Percentiles rank a stretch among this genome's conserved stretches.
phyloP scores from a whole-genome alignment of 2,888 invertebrate genomes.

The Drosophila histrio region DNA sequence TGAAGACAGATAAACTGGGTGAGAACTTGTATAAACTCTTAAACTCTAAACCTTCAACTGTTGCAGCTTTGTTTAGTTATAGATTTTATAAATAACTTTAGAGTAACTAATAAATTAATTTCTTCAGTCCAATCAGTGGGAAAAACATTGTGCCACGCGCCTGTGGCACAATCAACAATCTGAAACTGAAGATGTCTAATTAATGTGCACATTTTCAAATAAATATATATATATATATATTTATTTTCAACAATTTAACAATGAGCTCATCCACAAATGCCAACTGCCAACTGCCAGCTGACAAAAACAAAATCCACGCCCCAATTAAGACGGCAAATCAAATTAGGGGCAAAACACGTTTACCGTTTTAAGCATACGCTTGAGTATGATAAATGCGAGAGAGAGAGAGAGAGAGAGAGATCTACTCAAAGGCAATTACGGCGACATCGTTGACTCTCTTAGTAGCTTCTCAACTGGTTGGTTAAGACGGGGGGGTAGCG shows the following conservation, averaged over 20 bases:
- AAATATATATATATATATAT: constrained; percentile 17
- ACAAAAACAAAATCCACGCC: constrained; percentile 17
- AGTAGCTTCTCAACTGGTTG: neutral
- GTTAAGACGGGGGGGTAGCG: neutral
- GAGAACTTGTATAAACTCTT: neutral
- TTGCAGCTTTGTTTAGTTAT: neutral
- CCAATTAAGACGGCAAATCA: constrained; percentile 51
- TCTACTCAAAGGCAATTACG: constrained; percentile 51
- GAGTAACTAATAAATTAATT: neutral
- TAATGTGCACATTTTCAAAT: constrained; percentile 47
- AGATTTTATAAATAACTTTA: neutral
- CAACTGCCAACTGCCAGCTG: constrained; percentile 1
- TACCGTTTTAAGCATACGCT: constrained; percentile 50
- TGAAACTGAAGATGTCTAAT: constrained; percentile 43
- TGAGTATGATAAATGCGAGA: constrained; percentile 18
- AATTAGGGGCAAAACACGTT: constrained; percentile 75
- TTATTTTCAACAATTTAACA: constrained; percentile 46
- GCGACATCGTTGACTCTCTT: constrained; percentile 11
- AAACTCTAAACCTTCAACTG: neutral
- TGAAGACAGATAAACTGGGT: neutral
- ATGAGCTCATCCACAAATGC: constrained; percentile 63
- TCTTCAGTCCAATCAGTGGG: neutral
- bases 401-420: too few relatives aligned
- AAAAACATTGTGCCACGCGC: constrained; percentile 22
- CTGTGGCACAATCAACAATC: constrained; percentile 7